Percentiles rank a stretch among this genome's conserved stretches.
phyloP scores from a whole-genome alignment of 2,113 vertebrate genomes.

The Bufo gargarizans region DNA sequence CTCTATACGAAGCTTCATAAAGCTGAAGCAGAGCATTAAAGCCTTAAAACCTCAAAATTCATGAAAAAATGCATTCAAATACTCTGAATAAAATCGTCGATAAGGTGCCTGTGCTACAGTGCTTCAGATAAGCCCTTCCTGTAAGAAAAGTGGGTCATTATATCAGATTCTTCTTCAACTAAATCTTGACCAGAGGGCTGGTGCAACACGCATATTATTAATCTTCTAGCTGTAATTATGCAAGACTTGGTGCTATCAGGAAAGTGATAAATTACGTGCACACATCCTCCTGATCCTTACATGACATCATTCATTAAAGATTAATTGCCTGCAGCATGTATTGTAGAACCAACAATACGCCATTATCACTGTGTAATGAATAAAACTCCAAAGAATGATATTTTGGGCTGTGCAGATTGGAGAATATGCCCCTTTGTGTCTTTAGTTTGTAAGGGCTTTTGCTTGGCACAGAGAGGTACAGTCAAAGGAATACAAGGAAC shows the following conservation, averaged over 20 bases:
- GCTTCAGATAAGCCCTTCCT: neutral
- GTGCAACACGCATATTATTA: neutral
- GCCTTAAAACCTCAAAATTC: neutral
- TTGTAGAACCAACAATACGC: neutral
- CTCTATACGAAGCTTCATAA: neutral
- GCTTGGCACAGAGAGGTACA: neutral
- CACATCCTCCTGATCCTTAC: neutral
- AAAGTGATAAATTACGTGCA: neutral
- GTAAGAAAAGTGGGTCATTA: constrained; percentile 5
- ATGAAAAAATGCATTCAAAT: constrained; percentile 5
- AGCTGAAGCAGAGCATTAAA: neutral
- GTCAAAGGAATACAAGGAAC: constrained; percentile 46
- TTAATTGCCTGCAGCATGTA: neutral
- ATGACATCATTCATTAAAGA: neutral
- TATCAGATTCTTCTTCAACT: neutral
- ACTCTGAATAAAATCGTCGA: neutral
- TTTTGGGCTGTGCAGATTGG: neutral
- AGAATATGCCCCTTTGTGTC: constrained; percentile 28
- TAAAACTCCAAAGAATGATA: neutral
- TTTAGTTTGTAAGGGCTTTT: constrained; percentile 11
- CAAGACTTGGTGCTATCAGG: neutral
- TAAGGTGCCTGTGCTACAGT: neutral
- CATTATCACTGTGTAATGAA: constrained; percentile 10
- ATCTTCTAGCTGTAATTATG: neutral
- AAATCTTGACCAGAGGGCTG: constrained; percentile 16